phyloP scores from a whole-genome alignment of 2,113 vertebrate species.

The Cyphomyrus plagiostoma region DNA sequence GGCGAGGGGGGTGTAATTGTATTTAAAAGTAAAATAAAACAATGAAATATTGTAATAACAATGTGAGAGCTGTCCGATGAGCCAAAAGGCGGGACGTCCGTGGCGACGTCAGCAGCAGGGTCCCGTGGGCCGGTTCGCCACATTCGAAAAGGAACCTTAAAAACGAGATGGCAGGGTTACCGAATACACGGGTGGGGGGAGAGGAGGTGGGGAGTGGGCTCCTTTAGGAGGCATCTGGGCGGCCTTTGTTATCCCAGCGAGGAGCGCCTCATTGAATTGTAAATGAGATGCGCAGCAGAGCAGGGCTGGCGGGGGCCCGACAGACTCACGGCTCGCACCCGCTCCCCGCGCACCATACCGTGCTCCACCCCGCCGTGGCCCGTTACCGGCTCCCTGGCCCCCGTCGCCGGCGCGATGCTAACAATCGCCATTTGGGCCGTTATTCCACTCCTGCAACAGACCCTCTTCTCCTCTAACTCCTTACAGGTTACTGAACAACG shows the following conservation, averaged over 20 bases:
- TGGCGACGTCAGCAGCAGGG: not conserved
- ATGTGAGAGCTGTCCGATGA: not conserved
- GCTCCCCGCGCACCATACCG: slow-evolving; percentile 16
- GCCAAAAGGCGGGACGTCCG: not conserved
- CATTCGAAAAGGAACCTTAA: not conserved
- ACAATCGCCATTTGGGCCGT: not conserved
- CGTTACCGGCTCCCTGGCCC: not conserved
- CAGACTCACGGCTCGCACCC: slow-evolving; percentile 32
- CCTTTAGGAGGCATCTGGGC: slow-evolving; percentile 29
- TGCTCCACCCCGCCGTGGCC: not conserved
- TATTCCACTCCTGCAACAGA: too few relatives aligned
- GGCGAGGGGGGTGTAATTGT: not conserved
- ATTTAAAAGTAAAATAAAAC: not conserved
- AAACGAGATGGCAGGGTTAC: not conserved
- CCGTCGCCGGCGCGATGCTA: not conserved
- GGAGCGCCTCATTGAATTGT: slow-evolving; percentile 49
- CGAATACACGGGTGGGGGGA: not conserved
- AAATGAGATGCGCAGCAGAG: slow-evolving; percentile 35
- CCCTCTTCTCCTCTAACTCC: not conserved
- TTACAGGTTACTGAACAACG: slow-evolving; percentile 16
- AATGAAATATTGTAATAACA: not conserved
- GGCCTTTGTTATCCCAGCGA: slow-evolving; percentile 42
- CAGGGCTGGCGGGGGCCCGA: slow-evolving; percentile 28
- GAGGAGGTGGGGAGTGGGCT: slow-evolving; percentile 4
- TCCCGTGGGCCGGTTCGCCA: not conserved